Percentiles rank a stretch among this genome's conserved stretches.
Conservation (phyloP, 2,888 invertebrate genomes). For the Colletes collaris region DNA sequence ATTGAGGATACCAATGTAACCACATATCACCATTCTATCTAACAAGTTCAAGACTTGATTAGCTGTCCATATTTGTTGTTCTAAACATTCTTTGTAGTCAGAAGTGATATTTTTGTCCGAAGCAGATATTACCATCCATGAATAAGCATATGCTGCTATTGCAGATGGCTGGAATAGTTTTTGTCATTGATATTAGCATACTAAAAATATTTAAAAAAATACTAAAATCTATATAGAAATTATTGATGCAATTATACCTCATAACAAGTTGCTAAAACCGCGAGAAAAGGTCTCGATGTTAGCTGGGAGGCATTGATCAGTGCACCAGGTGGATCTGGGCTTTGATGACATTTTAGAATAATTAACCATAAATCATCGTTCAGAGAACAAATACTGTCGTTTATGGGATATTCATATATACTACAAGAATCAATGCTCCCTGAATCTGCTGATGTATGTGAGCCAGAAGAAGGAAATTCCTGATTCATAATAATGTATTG, state of each 20-base stretch:
- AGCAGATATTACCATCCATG: conserved; percentile 78
- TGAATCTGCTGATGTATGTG: conserved; percentile 34
- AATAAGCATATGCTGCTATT: conserved; percentile 76
- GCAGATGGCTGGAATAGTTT: conserved; percentile 74
- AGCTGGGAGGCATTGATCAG: conserved; percentile 85
- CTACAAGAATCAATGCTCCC: conserved; percentile 58
- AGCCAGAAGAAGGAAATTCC: conserved; percentile 48
- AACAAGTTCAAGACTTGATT: conserved; percentile 84
- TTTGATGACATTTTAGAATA: conserved; percentile 87
- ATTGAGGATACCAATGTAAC: conserved; percentile 86
- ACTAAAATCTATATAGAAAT: conserved; percentile 4
- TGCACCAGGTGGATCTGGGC: conserved; percentile 88
- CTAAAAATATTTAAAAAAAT: neutral
- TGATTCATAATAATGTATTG: conserved; percentile 18
- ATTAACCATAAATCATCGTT: conserved; percentile 85
- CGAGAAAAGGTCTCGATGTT: conserved; percentile 86
- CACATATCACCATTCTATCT: conserved; percentile 84
- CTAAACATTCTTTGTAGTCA: conserved; percentile 72
- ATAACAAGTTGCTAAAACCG: conserved; percentile 88
- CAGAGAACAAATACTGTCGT: conserved; percentile 83
- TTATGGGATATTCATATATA: conserved; percentile 78
- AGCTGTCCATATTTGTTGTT: conserved; percentile 77
- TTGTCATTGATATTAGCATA: neutral
- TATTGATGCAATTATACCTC: conserved; percentile 83
- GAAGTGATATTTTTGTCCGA: conserved; percentile 63